Percentiles rank a stretch among this genome's conserved stretches.
Evolutionary conservation across 2,888 invertebrate genomes (phyloP).

Genomic region (Protula sp.): DNA sequence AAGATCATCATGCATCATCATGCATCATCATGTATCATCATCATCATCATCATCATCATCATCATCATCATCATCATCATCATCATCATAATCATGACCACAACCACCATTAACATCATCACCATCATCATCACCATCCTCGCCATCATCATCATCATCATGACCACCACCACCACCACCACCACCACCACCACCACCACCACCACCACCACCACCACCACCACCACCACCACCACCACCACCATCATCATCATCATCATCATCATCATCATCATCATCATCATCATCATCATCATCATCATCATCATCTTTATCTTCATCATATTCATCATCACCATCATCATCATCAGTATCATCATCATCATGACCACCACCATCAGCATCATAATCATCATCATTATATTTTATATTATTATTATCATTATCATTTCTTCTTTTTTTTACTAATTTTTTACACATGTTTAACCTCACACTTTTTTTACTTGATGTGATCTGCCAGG

Average conservation of each 20-base stretch:
- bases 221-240: not conserved
- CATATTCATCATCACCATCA: too few relatives aligned
- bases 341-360: too few relatives aligned
- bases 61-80: slow-evolving; percentile 3
- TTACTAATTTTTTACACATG: too few relatives aligned
- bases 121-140: not conserved
- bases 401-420: too few relatives aligned
- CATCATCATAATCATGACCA: too few relatives aligned
- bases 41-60: not conserved
- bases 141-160: not conserved
- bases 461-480: too few relatives aligned
- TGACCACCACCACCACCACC: not conserved
- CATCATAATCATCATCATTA: not conserved
- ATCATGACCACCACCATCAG: too few relatives aligned
- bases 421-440: too few relatives aligned
- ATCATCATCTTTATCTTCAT: slow-evolving; percentile 2
- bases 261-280: slow-evolving; percentile 10
- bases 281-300: slow-evolving; percentile 5
- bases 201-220: not conserved
- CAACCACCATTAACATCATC: not conserved
- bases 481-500: too few relatives aligned
- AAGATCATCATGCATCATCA: too few relatives aligned
- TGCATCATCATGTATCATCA: too few relatives aligned
- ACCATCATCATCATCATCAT: slow-evolving; percentile 7
- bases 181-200: not conserved